These are phyloP conservation scores for Mallotus villosus DNA, from an alignment of 2,797 vertebrate species.

Conservation along the genomic window DNA sequence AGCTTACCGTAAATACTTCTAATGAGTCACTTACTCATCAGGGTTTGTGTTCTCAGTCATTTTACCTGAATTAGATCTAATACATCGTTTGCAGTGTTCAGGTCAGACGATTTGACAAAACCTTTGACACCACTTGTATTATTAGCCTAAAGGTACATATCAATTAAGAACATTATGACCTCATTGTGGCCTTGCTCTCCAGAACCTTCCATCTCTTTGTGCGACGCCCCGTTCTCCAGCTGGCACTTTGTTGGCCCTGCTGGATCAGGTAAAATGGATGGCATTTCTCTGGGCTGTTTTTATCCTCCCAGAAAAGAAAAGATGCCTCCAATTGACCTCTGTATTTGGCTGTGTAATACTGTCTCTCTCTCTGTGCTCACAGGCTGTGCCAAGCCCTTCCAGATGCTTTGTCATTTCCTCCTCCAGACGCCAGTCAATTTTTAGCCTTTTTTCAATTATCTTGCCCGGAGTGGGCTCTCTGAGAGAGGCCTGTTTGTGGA, in stretches of 20 bases:
- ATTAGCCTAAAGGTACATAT: no score
- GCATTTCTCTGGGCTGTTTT: slow-evolving; percentile 45
- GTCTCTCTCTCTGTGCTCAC: slow-evolving; percentile 43
- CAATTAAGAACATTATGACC: neutral
- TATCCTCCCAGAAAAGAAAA: slow-evolving; percentile 30
- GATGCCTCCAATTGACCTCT: slow-evolving; percentile 53
- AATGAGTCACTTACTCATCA: neutral
- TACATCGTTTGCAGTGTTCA: no score
- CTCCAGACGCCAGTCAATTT: slow-evolving; percentile 61
- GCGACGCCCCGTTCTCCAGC: slow-evolving; percentile 30
- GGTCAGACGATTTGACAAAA: no score
- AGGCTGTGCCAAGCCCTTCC: slow-evolving; percentile 59
- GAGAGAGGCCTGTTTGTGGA: slow-evolving; percentile 65
- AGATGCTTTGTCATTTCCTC: slow-evolving; percentile 68
- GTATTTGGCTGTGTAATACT: slow-evolving; percentile 48
- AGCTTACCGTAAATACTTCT: neutral
- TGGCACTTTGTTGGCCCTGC: slow-evolving; percentile 44
- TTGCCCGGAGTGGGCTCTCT: slow-evolving; percentile 45
- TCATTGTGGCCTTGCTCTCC: neutral
- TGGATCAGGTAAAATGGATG: slow-evolving; percentile 34
- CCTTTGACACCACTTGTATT: no score
- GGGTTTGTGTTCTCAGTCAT: neutral
- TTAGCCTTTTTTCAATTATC: slow-evolving; percentile 57
- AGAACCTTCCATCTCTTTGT: slow-evolving; percentile 28
- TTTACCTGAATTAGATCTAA: neutral